A percentile compares a stretch with the other conserved stretches of the same genome.
phyloP scores from a whole-genome alignment of 2,113 vertebrate genomes.

The Cichladusa arquata region DNA sequence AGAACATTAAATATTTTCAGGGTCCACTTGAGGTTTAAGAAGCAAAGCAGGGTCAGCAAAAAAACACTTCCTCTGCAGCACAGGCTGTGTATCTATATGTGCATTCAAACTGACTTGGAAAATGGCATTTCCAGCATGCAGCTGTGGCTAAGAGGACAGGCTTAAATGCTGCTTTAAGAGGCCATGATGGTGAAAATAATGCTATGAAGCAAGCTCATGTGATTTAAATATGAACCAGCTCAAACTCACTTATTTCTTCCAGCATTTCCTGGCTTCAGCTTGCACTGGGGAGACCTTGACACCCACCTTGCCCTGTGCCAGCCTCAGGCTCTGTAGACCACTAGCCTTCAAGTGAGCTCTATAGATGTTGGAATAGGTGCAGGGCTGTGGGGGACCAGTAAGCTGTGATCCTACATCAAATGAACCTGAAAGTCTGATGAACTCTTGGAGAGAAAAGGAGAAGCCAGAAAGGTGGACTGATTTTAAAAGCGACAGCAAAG shows the following conservation, averaged over 20 bases:
- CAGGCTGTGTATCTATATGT: background rate
- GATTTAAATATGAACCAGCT: background rate
- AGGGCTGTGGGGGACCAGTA: background rate
- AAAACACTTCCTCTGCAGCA: background rate
- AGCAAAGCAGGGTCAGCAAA: slow-evolving; percentile 26
- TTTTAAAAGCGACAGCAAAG: background rate
- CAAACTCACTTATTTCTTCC: background rate
- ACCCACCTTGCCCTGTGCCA: background rate
- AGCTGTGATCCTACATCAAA: background rate
- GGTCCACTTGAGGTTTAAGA: background rate
- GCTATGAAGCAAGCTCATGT: background rate
- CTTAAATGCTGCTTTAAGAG: slow-evolving; percentile 4
- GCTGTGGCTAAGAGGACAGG: background rate
- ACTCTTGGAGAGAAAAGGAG: background rate
- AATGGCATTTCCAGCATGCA: background rate
- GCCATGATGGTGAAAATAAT: background rate
- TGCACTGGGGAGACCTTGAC: background rate
- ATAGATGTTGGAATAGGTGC: background rate
- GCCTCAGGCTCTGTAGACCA: background rate
- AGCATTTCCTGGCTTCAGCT: background rate
- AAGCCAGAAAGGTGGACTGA: background rate
- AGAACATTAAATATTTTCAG: background rate
- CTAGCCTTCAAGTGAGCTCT: background rate
- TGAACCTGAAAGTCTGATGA: background rate
- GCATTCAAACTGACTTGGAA: background rate